phyloP scores from a whole-genome alignment of 2,113 vertebrate genomes.

The Zapornia atra region DNA sequence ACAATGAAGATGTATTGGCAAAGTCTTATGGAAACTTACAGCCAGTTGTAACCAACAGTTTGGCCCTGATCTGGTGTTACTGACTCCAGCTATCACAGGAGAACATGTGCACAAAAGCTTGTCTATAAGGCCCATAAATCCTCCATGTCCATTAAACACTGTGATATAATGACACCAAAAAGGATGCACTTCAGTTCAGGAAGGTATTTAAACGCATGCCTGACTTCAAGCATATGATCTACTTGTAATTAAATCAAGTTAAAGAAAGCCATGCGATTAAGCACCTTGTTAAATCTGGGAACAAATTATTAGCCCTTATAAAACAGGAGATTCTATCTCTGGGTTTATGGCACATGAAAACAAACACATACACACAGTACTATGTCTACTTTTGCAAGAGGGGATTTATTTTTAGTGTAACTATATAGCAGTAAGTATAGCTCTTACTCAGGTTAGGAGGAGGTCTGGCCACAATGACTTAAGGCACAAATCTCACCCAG shows the following conservation, averaged over 20 bases:
- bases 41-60: neutral
- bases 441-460: neutral
- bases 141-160: neutral
- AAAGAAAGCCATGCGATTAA: slow-evolving; percentile 1
- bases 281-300: slow-evolving; percentile 33
- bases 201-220: neutral
- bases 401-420: neutral
- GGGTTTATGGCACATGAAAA: neutral
- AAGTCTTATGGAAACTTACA: neutral
- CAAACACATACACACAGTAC: neutral
- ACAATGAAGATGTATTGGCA: neutral
- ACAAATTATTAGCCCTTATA: slow-evolving; percentile 45
- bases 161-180: neutral
- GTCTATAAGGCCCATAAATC: neutral
- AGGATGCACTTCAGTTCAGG: neutral
- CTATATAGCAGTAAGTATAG: neutral
- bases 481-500: neutral
- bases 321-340: slow-evolving; percentile 11
- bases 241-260: slow-evolving; percentile 6
- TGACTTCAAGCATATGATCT: neutral
- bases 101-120: neutral
- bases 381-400: neutral
- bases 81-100: neutral
- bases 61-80: neutral
- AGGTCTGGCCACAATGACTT: neutral